Evolutionary conservation across 2,113 vertebrate species (phyloP).

Genomic region (Nibea coibor): DNA sequence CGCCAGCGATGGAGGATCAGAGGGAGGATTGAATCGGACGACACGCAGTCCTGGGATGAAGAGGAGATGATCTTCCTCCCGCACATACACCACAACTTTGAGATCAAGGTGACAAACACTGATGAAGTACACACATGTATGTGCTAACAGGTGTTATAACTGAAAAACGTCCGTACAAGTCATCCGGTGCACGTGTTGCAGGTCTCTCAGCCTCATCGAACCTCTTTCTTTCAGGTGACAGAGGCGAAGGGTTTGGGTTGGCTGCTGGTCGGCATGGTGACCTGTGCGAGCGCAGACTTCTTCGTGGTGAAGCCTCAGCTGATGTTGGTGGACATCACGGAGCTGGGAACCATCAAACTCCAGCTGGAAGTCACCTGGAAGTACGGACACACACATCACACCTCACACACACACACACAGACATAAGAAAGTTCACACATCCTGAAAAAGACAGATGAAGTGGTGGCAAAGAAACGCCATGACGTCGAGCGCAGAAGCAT

Average conservation of each 20-base stretch:
- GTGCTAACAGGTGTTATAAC: too few species aligned
- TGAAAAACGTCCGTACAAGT: too few species aligned
- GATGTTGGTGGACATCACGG: slow-evolving; percentile 94
- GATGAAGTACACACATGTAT: not conserved
- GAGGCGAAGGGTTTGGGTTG: slow-evolving; percentile 93
- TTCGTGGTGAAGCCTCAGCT: slow-evolving; percentile 90
- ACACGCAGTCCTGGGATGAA: slow-evolving; percentile 94
- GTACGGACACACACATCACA: slow-evolving; percentile 78
- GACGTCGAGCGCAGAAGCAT: not conserved
- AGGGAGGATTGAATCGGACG: slow-evolving; percentile 91
- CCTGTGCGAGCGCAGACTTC: slow-evolving; percentile 90
- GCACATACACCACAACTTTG: slow-evolving; percentile 90
- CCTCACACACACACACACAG: not conserved
- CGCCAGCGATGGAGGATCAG: slow-evolving; percentile 93
- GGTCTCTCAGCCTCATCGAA: not conserved
- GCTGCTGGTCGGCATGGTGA: slow-evolving; percentile 90
- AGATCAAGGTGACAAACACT: slow-evolving; percentile 89
- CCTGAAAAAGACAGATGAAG: not conserved
- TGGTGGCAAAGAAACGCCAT: too few species aligned
- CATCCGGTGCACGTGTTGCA: too few species aligned
- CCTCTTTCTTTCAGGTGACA: slow-evolving; percentile 85
- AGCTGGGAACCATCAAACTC: slow-evolving; percentile 96
- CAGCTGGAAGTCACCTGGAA: slow-evolving; percentile 95
- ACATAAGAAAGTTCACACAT: not conserved
- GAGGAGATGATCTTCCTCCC: slow-evolving; percentile 94